phyloP scores from a whole-genome alignment of 2,888 invertebrate genomes.

The Endotricha flammealis region DNA sequence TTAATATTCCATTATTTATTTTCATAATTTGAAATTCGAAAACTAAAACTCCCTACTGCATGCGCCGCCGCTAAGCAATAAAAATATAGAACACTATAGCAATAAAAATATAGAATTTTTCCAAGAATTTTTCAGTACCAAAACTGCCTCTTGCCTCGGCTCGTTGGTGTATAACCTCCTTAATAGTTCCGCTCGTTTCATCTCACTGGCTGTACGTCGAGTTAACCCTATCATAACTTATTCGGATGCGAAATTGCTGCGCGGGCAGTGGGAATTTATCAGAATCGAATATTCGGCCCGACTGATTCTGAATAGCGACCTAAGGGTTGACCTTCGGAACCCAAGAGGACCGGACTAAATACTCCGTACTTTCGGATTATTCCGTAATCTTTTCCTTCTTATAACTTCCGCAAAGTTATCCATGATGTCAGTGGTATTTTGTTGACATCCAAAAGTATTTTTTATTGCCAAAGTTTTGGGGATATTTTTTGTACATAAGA shows the following conservation, averaged over 20 bases:
- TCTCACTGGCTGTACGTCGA: neutral
- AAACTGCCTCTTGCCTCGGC: too few relatives aligned
- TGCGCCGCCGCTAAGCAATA: too few relatives aligned
- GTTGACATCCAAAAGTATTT: neutral
- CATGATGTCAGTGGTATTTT: neutral
- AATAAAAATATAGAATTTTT: too few relatives aligned
- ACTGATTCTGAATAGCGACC: conserved; percentile 9
- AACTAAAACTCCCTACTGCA: too few relatives aligned
- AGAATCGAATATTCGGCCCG: conserved; percentile 14
- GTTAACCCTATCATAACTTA: conserved; percentile 6
- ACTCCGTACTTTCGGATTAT: neutral
- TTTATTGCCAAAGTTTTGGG: neutral
- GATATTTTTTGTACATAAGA: neutral
- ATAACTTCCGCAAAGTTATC: neutral
- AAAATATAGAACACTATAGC: too few relatives aligned
- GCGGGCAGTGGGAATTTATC: conserved; percentile 7
- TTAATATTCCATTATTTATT: too few relatives aligned
- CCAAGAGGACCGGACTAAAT: conserved; percentile 1
- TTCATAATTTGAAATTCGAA: too few relatives aligned
- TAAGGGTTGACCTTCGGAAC: neutral
- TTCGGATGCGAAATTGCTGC: conserved; percentile 13
- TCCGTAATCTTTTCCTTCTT: conserved; percentile 1
- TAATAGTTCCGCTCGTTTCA: neutral
- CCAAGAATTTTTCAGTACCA: too few relatives aligned
- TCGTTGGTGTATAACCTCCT: too few relatives aligned